Percentiles rank a stretch among this genome's conserved stretches.
Evolutionary conservation across 2,888 invertebrate species (phyloP).

Genomic region (Biston stratarius): DNA sequence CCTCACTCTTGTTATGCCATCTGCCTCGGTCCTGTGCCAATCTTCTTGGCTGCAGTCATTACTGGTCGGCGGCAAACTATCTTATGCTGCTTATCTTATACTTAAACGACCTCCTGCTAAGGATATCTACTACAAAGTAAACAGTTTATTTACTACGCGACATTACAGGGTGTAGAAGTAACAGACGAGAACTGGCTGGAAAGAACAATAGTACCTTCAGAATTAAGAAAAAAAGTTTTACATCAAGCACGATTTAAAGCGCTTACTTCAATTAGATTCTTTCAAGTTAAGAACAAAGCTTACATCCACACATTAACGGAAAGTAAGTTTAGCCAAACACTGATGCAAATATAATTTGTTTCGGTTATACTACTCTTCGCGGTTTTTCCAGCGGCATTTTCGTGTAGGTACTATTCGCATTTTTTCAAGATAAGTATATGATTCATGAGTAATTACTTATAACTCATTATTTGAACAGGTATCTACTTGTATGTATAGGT

Average conservation of each 20-base stretch:
- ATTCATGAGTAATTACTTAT: no score
- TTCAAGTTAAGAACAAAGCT: constrained; percentile 81
- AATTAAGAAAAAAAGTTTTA: constrained; percentile 78
- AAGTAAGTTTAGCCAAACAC: constrained; percentile 57
- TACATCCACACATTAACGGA: constrained; percentile 80
- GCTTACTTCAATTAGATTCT: constrained; percentile 76
- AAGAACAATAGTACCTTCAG: constrained; percentile 73
- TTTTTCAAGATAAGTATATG: background rate
- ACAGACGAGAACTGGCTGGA: constrained; percentile 80
- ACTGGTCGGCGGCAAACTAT: no score
- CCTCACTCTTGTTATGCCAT: no score
- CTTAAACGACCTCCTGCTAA: no score
- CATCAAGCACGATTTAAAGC: constrained; percentile 81
- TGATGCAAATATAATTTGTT: background rate
- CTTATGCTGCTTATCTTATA: no score
- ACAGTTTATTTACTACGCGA: background rate
- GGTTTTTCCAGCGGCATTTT: background rate
- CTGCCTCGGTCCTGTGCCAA: no score
- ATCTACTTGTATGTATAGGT: no score
- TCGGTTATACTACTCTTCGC: background rate
- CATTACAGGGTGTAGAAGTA: constrained; percentile 73
- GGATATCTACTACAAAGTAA: no score
- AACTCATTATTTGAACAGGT: no score
- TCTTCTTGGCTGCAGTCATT: no score
- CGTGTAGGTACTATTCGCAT: background rate